Base-by-base conservation (phyloP, 2,797 vertebrate species). In the Syngnathus rostellatus region DNA sequence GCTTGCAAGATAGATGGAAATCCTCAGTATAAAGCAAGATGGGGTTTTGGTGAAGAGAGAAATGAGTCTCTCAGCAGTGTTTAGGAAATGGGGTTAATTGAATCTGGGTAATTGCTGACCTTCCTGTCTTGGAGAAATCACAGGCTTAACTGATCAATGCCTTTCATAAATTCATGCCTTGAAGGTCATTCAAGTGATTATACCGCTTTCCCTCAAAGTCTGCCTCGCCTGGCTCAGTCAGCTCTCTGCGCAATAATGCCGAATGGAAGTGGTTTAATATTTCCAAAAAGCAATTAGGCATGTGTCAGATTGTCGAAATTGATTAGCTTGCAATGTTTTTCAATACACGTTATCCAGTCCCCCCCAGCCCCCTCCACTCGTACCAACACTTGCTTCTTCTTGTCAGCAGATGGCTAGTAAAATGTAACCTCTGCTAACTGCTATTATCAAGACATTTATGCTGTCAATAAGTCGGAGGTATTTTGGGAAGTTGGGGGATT, bases 91-190 rank as follows among this genome's bases (percentile, higher is more conserved):
- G 87, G 89, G 89, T 90, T 91, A 91, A 90, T 89, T 89, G 87
- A 90, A 88, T 88, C 83, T 83, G 72, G 81, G 86, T 90, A 89
- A 89, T 89, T 88, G 86, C 86, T 90, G 89, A 90, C 89, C 88
- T 88, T 84, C 78, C 78, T 83, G 87, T 88, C 86, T 87, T 64
- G 57, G 79, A 84, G 85, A 90, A 90, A 90, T 90, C 87, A 82
- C 86, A 83, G 85, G 79, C 81, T 89, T 86, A 87, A 87, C 88
- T 91, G 90, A 91, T 91, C 90, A 88, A 89, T 90, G 89, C 77
- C 75, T 89, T 89, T 90, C 88, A 91, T 89, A 88, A 86, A 90
- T 89, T 54, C 80, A 80, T 76, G 83, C 83, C 86, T 45, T 81
- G 81, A 89, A 89, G 88, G 89, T 90, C 86, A 77, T 82, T 82